A percentile compares a stretch with the other conserved stretches of the same genome.
These are phyloP conservation scores for Falco novaeseelandiae DNA, from an alignment of 2,797 vertebrate genomes.

Conservation along the genomic window DNA sequence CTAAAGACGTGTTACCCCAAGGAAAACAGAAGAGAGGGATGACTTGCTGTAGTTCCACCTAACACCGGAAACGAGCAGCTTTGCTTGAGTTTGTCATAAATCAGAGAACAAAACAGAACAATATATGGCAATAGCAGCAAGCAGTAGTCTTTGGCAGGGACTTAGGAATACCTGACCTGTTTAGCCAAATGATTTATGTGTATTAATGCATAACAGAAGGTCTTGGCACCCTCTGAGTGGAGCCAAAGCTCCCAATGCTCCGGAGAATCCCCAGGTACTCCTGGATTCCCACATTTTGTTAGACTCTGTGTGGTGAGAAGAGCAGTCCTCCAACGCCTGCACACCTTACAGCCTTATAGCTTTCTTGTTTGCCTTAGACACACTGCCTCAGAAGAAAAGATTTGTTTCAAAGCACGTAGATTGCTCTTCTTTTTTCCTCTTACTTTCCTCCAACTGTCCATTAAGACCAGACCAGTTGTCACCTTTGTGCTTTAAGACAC, in stretches of 20 bases:
- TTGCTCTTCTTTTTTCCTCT: not conserved
- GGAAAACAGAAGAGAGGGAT: not conserved
- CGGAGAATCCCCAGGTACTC: not conserved
- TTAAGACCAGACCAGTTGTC: not conserved
- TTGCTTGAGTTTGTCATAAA: not conserved
- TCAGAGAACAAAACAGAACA: not conserved
- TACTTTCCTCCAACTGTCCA: not conserved
- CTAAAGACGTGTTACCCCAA: not conserved
- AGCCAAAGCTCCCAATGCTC: not conserved
- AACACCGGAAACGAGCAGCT: not conserved
- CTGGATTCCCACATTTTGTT: not conserved
- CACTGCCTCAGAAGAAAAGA: not conserved
- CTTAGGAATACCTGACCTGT: not conserved
- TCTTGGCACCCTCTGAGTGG: not conserved
- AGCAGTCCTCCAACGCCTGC: not conserved
- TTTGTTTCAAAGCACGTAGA: not conserved
- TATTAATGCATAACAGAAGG: not conserved
- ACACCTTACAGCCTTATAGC: not conserved
- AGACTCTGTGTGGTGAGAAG: not conserved
- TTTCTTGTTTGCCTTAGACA: not conserved
- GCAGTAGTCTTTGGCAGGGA: not conserved
- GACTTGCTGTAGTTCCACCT: not conserved
- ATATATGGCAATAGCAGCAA: not conserved
- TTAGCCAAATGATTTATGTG: not conserved
- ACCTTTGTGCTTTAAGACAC: not conserved